These are phyloP conservation scores for Margaritifera margaritifera DNA, from an alignment of 2,888 invertebrate species.

Conservation along the genomic window DNA sequence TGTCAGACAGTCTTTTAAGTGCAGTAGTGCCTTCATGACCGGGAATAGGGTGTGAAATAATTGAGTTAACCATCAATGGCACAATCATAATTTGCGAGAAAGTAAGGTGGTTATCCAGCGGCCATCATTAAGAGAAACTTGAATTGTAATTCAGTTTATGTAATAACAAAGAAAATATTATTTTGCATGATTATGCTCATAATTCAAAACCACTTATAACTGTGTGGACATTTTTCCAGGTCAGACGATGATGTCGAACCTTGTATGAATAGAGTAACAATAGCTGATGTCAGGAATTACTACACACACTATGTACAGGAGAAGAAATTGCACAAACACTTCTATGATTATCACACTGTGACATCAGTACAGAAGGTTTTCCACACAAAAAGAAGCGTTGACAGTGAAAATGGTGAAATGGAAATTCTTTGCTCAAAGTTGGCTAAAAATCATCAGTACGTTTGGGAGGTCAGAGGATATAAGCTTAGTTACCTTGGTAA, in stretches of 20 bases:
- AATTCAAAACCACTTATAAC: no score
- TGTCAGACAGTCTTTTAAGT: no score
- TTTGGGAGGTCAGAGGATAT: constrained; percentile 79
- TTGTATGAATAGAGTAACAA: constrained; percentile 71
- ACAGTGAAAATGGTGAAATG: constrained; percentile 68
- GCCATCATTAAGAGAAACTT: no score
- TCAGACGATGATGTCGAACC: constrained; percentile 15
- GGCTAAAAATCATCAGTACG: constrained; percentile 53
- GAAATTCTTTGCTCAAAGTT: constrained; percentile 58
- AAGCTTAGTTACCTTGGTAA: constrained; percentile 53
- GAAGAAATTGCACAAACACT: constrained; percentile 79
- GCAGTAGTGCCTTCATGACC: no score
- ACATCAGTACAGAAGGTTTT: constrained; percentile 75
- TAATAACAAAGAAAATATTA: no score
- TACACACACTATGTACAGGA: constrained; percentile 80
- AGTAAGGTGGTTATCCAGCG: no score
- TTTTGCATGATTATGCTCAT: no score
- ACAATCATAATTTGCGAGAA: no score
- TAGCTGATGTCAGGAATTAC: constrained; percentile 68
- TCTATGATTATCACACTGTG: constrained; percentile 75
- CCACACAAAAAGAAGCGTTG: constrained; percentile 49
- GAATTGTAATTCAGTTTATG: no score
- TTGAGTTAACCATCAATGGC: no score
- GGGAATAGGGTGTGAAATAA: no score
- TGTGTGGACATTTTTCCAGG: constrained; percentile 1